phyloP scores from a whole-genome alignment of 2,888 invertebrate genomes.

The Metellina segmentata region DNA sequence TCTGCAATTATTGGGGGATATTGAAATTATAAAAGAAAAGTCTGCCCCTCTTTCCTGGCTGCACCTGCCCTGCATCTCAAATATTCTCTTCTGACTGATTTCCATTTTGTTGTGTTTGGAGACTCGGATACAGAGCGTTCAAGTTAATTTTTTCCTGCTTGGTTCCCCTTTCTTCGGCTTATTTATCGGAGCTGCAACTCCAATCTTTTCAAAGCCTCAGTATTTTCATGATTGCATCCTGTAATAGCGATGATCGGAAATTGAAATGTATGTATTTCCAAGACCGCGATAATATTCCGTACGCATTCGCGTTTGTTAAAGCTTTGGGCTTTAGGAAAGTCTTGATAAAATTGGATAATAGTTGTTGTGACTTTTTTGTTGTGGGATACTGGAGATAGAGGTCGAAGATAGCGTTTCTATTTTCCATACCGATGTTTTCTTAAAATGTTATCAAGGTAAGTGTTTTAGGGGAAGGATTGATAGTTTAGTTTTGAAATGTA shows the following conservation, averaged over 20 bases:
- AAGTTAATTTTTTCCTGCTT: neutral
- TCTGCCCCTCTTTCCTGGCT: neutral
- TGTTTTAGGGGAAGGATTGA: too few relatives aligned
- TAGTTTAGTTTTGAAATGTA: too few relatives aligned
- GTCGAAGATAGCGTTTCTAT: too few relatives aligned
- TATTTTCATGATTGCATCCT: neutral
- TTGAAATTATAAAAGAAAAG: conserved; percentile 6
- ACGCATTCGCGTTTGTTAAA: too few relatives aligned
- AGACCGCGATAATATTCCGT: neutral
- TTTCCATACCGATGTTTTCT: too few relatives aligned
- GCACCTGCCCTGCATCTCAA: neutral
- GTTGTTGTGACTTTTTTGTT: neutral
- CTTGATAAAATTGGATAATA: neutral
- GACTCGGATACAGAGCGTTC: too few relatives aligned
- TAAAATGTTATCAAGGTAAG: too few relatives aligned
- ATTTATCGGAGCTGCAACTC: neutral
- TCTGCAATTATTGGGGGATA: conserved; percentile 15
- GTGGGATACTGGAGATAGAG: neutral
- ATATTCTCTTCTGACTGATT: neutral
- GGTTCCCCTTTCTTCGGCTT: neutral
- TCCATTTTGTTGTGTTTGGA: too few relatives aligned
- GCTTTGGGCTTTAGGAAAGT: neutral
- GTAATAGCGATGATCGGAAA: neutral
- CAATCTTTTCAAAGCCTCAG: too few relatives aligned
- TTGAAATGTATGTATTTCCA: neutral